These are phyloP conservation scores for Drosophila prolongata DNA, from an alignment of 2,888 invertebrate species.

Conservation along the genomic window DNA sequence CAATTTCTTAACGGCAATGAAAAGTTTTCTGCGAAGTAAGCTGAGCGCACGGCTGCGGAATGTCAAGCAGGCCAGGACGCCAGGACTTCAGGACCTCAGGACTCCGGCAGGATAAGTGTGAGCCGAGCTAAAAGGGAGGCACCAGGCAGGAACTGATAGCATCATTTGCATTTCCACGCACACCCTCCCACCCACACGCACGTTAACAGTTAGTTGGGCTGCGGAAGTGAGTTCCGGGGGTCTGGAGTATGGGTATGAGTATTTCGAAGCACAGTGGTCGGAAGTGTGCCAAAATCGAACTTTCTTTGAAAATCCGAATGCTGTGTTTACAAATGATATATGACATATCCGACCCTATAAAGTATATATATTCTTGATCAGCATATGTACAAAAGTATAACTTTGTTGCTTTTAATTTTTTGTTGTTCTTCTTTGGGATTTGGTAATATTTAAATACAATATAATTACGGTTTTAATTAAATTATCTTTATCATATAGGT, in stretches of 20 bases:
- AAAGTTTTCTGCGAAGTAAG: constrained; percentile 64
- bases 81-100: not conserved
- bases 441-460: no score
- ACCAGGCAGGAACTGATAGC: constrained; percentile 59
- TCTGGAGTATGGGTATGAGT: not conserved
- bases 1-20: constrained; percentile 79
- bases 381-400: no score
- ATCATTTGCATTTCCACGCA: constrained; percentile 71
- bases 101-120: constrained; percentile 1
- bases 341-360: no score
- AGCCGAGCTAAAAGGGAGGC: not conserved
- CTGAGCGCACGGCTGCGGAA: constrained; percentile 57
- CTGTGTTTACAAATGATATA: no score
- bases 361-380: no score
- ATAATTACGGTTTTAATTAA: no score
- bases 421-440: no score
- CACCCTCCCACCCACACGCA: constrained; percentile 46
- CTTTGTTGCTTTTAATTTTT: no score
- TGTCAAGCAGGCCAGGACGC: constrained; percentile 54
- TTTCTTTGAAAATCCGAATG: no score
- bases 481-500: no score
- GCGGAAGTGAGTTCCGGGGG: constrained; percentile 5
- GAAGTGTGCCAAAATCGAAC: not conserved
- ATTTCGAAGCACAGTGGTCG: not conserved
- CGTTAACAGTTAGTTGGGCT: constrained; percentile 74